Evolutionary conservation across 2,113 vertebrate genomes (phyloP).

Genomic region (Pristiophorus japonicus): DNA sequence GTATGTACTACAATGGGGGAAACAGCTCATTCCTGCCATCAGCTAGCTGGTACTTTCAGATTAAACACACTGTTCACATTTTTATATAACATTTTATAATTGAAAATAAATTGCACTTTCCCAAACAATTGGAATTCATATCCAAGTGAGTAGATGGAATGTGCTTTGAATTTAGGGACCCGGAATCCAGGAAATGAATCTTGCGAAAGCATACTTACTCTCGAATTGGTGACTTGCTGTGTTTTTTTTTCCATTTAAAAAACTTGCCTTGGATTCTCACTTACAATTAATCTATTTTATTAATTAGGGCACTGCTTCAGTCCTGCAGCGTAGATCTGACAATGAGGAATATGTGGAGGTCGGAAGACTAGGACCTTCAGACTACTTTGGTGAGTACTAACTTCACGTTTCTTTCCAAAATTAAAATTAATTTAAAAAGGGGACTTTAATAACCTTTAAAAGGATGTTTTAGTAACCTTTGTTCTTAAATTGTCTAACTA

Average conservation of each 20-base stretch:
- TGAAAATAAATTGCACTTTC: background rate
- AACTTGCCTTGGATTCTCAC: slow-evolving; percentile 38
- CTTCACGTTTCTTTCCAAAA: background rate
- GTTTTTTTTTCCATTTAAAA: background rate
- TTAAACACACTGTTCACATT: background rate
- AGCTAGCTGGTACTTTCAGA: background rate
- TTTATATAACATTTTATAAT: background rate
- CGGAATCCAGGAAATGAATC: background rate
- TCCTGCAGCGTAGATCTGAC: slow-evolving; percentile 89
- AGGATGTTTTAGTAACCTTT: background rate
- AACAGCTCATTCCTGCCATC: background rate
- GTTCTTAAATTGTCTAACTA: background rate
- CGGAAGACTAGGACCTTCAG: slow-evolving; percentile 86
- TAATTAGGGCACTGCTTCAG: slow-evolving; percentile 82
- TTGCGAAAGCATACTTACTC: background rate
- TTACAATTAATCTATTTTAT: slow-evolving; percentile 26
- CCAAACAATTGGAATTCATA: background rate
- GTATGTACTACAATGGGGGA: background rate
- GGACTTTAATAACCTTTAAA: background rate
- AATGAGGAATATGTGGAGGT: slow-evolving; percentile 93
- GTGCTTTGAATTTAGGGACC: no score
- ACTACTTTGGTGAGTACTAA: slow-evolving; percentile 85
- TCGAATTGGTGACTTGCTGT: background rate
- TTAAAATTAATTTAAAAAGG: background rate
- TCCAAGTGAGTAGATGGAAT: background rate